Evolutionary conservation across 2,888 invertebrate genomes (phyloP), one percentile per base, ranked within the genome.

Genomic region (Melanargia galathea): DNA sequence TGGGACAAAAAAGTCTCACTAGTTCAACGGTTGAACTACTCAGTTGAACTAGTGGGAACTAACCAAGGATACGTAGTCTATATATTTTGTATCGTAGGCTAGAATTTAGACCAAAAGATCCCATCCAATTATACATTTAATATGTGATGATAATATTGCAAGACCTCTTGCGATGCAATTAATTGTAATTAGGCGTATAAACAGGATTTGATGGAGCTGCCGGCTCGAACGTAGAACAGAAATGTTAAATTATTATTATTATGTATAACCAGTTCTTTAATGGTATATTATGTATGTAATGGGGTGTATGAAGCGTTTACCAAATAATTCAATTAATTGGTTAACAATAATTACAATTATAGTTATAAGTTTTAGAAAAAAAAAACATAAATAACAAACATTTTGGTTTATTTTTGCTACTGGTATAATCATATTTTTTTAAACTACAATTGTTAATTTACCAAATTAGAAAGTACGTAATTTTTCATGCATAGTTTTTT

Each of bases 31-130:
- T n/a, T n/a, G n/a, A n/a, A n/a, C n/a, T n/a, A n/a, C n/a, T n/a
- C n/a, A n/a, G n/a, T n/a, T n/a, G n/a, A n/a, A n/a, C n/a, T n/a
- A n/a, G n/a, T n/a, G n/a, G n/a, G n/a, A n/a, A n/a, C n/a, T n/a
- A n/a, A n/a, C n/a, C n/a, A n/a, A n/a, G n/a, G n/a, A 33, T 33
- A 57, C 57, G 57, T 57, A 57, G 33, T 57, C 57, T 30, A 57
- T 57, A 57, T 57, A 57, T 57, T 57, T 57, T 48, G 75, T 84
- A 84, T 73, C 65, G 70, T 86, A 86, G 81, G 75, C 75, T 85
- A 86, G 81, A 75, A 22, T 70, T 71, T 83, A 86, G 83, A 87
- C 85, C 86, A 82, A 87, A 85, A 73, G 60, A 64, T 63, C 70
- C 74, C 74, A 72, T 74, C 74, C 73, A 71, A 62, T 70, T 67